phyloP scores from a whole-genome alignment of 2,113 vertebrate genomes.

The Ciconia maguari region DNA sequence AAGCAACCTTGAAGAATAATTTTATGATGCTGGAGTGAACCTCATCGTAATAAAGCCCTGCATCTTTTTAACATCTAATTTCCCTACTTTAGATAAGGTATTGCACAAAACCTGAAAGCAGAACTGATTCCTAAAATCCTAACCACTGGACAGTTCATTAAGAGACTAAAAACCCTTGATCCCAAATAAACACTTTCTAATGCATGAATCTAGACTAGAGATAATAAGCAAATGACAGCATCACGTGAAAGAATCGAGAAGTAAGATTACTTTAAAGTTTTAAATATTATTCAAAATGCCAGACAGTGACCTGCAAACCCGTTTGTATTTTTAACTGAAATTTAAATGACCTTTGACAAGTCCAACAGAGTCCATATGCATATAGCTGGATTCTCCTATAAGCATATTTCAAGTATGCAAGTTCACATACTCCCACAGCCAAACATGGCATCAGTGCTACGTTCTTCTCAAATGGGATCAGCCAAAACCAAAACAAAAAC shows the following conservation, averaged over 20 bases:
- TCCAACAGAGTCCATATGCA: not conserved
- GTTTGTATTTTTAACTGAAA: not conserved
- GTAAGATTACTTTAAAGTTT: not conserved
- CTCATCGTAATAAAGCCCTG: not conserved
- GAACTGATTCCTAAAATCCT: not conserved
- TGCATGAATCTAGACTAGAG: not conserved
- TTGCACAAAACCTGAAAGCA: not conserved
- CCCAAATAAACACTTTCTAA: not conserved
- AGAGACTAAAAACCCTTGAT: not conserved
- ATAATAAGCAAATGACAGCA: not conserved
- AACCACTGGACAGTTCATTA: not conserved
- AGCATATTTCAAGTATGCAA: not conserved
- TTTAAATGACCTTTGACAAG: not conserved
- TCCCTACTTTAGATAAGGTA: not conserved
- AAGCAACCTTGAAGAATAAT: not conserved
- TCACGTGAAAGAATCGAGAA: not conserved
- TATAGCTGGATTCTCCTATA: not conserved
- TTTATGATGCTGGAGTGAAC: not conserved
- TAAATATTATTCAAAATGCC: not conserved
- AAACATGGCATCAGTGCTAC: rapidly evolving
- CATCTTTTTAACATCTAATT: not conserved
- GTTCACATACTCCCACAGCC: not conserved
- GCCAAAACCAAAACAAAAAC: not conserved
- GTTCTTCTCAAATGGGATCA: not conserved
- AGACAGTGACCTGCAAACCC: not conserved